phyloP scores from a whole-genome alignment of 1,140 invertebrate species.

The Nomia melanderi region DNA sequence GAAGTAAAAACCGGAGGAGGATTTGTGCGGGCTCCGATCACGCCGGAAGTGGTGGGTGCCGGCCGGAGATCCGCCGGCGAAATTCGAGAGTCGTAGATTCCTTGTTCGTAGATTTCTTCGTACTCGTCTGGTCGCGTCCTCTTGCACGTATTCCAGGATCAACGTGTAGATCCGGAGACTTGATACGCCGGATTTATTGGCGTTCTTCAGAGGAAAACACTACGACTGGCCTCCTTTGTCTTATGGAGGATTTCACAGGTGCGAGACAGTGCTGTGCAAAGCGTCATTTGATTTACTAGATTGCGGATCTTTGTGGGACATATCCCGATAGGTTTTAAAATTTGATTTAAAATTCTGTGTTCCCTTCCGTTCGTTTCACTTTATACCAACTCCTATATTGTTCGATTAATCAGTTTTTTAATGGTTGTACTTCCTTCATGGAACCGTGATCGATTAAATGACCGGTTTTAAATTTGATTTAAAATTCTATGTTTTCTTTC shows the following conservation, averaged over 20 bases:
- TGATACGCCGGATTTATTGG: conserved; percentile 60
- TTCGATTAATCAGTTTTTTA: no score
- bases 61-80: conserved; percentile 38
- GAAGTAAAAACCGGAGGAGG: conserved; percentile 17
- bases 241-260: conserved; percentile 9
- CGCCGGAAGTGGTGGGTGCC: conserved; percentile 55
- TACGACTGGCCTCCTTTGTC: conserved; percentile 24
- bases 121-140: not conserved
- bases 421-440: no score
- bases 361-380: no score
- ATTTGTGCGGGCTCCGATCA: conserved; percentile 27
- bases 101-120: conserved; percentile 22
- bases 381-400: no score
- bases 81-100: conserved; percentile 56
- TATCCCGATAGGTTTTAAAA: no score
- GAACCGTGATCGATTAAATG: no score
- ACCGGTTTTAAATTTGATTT: no score
- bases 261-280: not conserved
- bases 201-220: conserved; percentile 31
- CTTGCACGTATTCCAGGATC: conserved; percentile 16
- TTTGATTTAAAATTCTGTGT: no score
- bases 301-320: no score
- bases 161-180: conserved; percentile 45
- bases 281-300: no score
- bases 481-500: no score